Percentiles rank a stretch among this genome's conserved stretches.
phyloP scores from a whole-genome alignment of 2,797 vertebrate species.

The Centropyge bicolor region DNA sequence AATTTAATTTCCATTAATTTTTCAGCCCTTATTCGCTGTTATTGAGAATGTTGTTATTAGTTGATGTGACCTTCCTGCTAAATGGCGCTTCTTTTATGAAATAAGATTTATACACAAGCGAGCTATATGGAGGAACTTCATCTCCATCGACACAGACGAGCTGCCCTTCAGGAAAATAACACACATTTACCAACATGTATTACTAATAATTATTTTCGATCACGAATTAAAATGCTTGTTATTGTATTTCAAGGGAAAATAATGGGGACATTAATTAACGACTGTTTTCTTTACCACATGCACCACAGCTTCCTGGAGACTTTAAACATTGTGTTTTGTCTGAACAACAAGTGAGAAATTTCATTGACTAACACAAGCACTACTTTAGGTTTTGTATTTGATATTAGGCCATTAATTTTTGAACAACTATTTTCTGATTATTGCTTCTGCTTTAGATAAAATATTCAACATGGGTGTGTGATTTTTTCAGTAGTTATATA shows the following conservation, averaged over 20 bases:
- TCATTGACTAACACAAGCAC: no score
- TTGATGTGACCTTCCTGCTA: slow-evolving; percentile 17
- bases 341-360: background rate
- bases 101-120: slow-evolving; percentile 22
- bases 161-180: background rate
- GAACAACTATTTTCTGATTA: no score
- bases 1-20: slow-evolving; percentile 43
- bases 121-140: background rate
- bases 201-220: background rate
- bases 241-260: background rate
- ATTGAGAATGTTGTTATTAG: slow-evolving; percentile 19
- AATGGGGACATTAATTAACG: background rate
- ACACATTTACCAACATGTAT: background rate
- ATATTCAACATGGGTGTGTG: background rate
- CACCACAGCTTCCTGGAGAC: background rate
- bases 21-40: slow-evolving; percentile 24
- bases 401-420: no score
- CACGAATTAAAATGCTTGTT: background rate
- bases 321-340: background rate
- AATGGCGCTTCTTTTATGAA: slow-evolving; percentile 27
- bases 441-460: background rate
- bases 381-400: no score
- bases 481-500: background rate
- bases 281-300: background rate
- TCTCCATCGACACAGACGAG: background rate